These are phyloP conservation scores for Zaprionus lachaisei DNA, from an alignment of 1,140 invertebrate species.

Conservation along the genomic window DNA sequence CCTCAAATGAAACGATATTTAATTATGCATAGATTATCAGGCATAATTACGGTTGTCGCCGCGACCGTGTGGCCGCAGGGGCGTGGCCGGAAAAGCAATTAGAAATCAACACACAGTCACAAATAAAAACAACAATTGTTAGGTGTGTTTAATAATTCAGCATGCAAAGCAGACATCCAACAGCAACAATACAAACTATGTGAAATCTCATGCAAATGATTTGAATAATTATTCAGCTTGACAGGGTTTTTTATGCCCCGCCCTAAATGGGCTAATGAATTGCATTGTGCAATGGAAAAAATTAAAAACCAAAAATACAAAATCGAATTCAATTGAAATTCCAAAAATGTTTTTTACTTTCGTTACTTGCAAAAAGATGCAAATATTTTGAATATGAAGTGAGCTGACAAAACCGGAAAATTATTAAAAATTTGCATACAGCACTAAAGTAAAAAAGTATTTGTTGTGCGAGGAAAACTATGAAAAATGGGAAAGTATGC, in stretches of 20 bases:
- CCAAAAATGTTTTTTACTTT: neutral
- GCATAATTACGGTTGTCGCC: conserved; percentile 15
- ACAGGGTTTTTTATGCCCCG: neutral
- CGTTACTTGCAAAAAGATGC: neutral
- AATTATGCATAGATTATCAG: conserved; percentile 71
- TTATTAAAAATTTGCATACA: conserved; percentile 1
- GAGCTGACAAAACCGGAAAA: conserved; percentile 4
- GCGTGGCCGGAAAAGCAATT: conserved; percentile 44
- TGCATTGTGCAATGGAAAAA: conserved; percentile 9
- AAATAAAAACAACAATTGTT: conserved; percentile 4
- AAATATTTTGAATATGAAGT: conserved; percentile 3
- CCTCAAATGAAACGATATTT: conserved; percentile 58
- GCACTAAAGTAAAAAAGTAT: neutral
- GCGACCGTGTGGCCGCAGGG: conserved; percentile 10
- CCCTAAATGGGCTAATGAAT: conserved; percentile 37
- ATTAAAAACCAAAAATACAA: neutral
- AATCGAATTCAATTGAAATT: conserved; percentile 1
- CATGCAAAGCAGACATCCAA: neutral
- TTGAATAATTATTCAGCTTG: conserved; percentile 3
- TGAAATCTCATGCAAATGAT: conserved; percentile 13
- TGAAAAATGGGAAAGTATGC: conserved; percentile 4
- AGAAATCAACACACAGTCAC: conserved; percentile 14
- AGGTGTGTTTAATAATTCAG: conserved; percentile 43
- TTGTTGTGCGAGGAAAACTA: neutral
- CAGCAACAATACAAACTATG: neutral